Base-by-base conservation (phyloP, 2,888 invertebrate species). In the Tortricodes alternella region DNA sequence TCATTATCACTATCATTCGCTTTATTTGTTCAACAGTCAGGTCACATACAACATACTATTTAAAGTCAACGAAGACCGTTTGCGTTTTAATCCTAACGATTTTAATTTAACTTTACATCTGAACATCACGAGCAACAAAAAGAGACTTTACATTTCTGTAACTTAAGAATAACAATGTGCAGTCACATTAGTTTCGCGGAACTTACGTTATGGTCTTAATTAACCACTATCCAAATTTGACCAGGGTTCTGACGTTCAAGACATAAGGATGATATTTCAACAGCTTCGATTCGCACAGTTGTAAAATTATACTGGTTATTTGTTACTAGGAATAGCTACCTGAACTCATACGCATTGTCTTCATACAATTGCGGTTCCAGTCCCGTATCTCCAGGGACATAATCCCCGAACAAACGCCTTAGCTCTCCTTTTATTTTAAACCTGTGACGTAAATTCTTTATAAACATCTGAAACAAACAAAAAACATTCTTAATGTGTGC, bases 361-460 rank as follows among this genome's bases (percentile, higher is more conserved):
- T 68, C 69, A 63, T 63, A 76, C 83, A 79, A 83, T 83, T 81
- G 83, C 72, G 81, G 78, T 80, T 70, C 70, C 66, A 66, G 72
- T 67, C 72, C 69, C 68, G 66, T 69, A 70, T 73, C 74, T 74
- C 69, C 53, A 71, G 76, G 79, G 76, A 80, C 65, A 62, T 87
- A 86, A 88, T 89, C 88, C 80, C 76, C 74, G 72, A 70, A 80
- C 79, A 83, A 82, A 82, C 80, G 80, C 70, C 74, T 51, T 39
- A 35, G 44, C 55, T 55, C n/a, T 74, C 76, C 78, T 83, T 79
- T 83, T 80, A 83, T 83, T 85, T 85, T 76, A 81, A 81, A 76
- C 67, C 77, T 70, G 78, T 86, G 83, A 85, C 84, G 83, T 83
- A 82, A 84, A 81, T 38, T 43, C 46, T 55, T 34, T 32, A 19